phyloP scores from a whole-genome alignment of 2,888 invertebrate species.

The Ischnura elegans region DNA sequence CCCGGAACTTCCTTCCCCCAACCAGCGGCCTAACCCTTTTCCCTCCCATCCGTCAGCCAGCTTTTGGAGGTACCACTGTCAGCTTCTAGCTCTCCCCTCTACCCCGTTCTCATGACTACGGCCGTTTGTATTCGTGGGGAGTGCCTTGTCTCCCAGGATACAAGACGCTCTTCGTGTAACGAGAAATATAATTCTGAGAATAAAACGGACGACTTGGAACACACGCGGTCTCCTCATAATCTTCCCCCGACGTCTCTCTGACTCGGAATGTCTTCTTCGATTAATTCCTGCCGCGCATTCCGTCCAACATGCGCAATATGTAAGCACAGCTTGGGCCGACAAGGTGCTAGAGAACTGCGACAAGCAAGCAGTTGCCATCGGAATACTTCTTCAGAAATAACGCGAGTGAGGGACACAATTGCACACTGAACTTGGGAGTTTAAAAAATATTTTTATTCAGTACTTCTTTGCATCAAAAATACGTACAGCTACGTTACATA shows the following conservation, averaged over 20 bases:
- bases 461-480: no score
- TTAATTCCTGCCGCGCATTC: neutral
- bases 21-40: no score
- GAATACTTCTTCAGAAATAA: neutral
- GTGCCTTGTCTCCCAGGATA: slow-evolving; percentile 1
- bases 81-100: neutral
- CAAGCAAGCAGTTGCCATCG: neutral
- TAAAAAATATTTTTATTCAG: no score
- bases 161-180: neutral
- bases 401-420: no score
- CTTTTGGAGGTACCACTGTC: neutral
- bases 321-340: neutral
- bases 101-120: neutral
- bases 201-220: neutral
- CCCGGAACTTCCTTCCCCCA: no score
- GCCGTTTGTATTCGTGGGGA: neutral
- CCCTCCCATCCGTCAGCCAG: no score
- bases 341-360: neutral
- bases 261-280: neutral
- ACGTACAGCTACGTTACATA: no score
- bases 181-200: neutral
- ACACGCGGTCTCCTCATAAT: neutral
- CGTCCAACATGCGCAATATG: neutral
- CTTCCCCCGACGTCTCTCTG: neutral
- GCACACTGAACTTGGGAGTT: no score